A percentile compares a stretch with the other conserved stretches of the same genome.
phyloP scores from a whole-genome alignment of 1,140 invertebrate genomes.

The Ctenoplectra terminalis region DNA sequence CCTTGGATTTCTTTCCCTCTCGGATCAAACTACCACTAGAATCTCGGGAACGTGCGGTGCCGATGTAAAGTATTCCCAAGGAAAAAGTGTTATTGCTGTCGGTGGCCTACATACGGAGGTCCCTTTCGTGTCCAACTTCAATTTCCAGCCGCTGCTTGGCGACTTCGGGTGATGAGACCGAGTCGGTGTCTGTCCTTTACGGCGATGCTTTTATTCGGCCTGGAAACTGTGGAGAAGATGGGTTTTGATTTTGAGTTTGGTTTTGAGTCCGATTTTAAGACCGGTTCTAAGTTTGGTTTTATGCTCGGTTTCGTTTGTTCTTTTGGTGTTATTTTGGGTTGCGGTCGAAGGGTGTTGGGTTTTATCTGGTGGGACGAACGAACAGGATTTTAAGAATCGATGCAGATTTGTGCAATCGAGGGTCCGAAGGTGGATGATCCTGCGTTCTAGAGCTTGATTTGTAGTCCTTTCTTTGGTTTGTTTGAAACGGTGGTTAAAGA shows the following conservation, averaged over 20 bases:
- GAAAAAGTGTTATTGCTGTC: constrained; percentile 55
- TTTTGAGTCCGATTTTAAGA: too few species aligned
- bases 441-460: too few species aligned
- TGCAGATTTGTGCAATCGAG: too few species aligned
- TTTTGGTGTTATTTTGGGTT: background rate
- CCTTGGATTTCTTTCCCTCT: constrained; percentile 28
- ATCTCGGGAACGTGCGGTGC: background rate
- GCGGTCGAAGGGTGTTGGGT: background rate
- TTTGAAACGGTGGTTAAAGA: too few species aligned
- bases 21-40: background rate
- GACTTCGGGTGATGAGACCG: background rate
- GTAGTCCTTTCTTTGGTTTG: too few species aligned
- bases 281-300: too few species aligned
- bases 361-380: too few species aligned
- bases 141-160: constrained; percentile 5
- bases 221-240: background rate
- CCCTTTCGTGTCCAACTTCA: constrained; percentile 41
- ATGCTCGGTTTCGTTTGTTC: too few species aligned
- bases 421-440: too few species aligned
- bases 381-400: too few species aligned
- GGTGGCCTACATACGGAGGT: constrained; percentile 15
- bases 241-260: too few species aligned
- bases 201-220: background rate
- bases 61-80: constrained; percentile 52
- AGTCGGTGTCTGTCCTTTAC: background rate